These are phyloP conservation scores for Porites cylindrica DNA, from an alignment of 92 coral and sea anemone genomes.

Conservation along the genomic window DNA sequence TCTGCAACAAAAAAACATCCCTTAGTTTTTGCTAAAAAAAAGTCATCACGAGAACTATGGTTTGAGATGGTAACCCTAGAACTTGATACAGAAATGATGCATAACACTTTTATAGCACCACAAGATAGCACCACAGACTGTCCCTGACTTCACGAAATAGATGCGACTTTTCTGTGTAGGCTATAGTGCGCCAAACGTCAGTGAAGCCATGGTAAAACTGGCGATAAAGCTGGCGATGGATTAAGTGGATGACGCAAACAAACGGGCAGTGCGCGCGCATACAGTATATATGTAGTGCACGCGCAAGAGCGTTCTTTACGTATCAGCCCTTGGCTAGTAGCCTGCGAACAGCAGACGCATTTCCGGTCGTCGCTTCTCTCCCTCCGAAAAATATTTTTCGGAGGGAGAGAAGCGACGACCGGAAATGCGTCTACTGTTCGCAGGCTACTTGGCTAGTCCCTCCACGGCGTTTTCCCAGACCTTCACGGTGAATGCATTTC, in stretches of 20 bases:
- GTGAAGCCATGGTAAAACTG: too few relatives aligned
- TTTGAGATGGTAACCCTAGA: not conserved
- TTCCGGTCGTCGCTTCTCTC: too few relatives aligned
- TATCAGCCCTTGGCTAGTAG: too few relatives aligned
- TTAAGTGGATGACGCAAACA: not conserved
- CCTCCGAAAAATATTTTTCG: too few relatives aligned
- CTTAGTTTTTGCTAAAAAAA: not conserved
- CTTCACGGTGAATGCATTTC: too few relatives aligned
- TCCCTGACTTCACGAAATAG: not conserved
- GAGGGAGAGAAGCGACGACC: too few relatives aligned
- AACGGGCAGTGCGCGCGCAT: conserved; percentile 14
- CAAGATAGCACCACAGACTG: not conserved
- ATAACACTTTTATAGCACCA: not conserved
- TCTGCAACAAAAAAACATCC: conserved; percentile 51
- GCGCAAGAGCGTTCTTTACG: not conserved
- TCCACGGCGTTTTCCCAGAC: too few relatives aligned
- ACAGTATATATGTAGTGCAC: not conserved
- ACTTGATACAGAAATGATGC: not conserved
- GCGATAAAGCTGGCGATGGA: not conserved
- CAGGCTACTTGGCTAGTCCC: too few relatives aligned
- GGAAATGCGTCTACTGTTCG: too few relatives aligned
- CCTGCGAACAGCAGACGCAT: too few relatives aligned
- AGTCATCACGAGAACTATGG: not conserved
- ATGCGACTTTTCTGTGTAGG: not conserved
- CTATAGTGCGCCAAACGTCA: not conserved